phyloP scores from a whole-genome alignment of 2,113 vertebrate species.

The Prinia subflava region DNA sequence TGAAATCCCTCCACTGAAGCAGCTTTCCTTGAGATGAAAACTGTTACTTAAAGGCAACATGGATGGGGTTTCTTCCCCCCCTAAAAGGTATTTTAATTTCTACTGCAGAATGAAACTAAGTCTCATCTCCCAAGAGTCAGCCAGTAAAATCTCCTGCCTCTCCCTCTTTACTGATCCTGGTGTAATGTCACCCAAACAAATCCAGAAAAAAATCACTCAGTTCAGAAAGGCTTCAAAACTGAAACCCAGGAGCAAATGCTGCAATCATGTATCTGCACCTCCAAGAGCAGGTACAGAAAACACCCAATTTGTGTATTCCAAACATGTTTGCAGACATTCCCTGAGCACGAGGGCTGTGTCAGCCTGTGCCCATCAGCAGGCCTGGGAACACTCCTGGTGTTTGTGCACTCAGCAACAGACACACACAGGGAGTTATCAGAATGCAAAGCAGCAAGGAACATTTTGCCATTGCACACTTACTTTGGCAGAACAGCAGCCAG shows the following conservation, averaged over 20 bases:
- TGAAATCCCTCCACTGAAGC: background rate
- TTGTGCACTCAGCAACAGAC: background rate
- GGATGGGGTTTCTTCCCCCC: accelerated
- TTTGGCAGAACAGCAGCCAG: background rate
- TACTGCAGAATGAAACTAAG: background rate
- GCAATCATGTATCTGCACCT: background rate
- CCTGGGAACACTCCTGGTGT: background rate
- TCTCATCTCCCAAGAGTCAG: background rate
- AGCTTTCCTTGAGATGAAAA: background rate
- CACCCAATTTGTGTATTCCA: background rate
- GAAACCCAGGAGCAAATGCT: background rate
- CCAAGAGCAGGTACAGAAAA: background rate
- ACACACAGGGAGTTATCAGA: background rate
- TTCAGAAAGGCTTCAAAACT: background rate
- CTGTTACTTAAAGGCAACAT: background rate
- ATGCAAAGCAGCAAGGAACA: background rate
- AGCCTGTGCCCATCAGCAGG: background rate
- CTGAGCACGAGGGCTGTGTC: background rate
- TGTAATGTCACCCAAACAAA: background rate
- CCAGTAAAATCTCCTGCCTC: background rate
- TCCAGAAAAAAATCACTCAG: background rate
- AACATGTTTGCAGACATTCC: background rate
- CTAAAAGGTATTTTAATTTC: background rate
- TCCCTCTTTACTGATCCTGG: background rate
- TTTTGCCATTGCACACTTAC: background rate